Conservation (phyloP, 1,140 invertebrate species). For the Nebria ingens region DNA sequence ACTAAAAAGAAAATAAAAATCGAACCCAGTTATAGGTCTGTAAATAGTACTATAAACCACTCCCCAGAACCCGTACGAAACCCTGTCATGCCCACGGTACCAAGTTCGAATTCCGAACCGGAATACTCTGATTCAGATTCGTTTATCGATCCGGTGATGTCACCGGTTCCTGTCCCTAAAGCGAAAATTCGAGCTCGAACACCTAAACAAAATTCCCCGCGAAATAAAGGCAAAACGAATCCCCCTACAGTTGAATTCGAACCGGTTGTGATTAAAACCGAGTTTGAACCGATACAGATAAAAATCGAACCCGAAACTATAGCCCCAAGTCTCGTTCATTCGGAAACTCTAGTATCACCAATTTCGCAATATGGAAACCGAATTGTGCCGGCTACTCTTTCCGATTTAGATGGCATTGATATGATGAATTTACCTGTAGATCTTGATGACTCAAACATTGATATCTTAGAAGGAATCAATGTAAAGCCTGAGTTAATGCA, state of each 20-base stretch:
- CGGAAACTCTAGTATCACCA: background rate
- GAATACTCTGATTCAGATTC: slow-evolving; percentile 28
- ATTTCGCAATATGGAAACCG: slow-evolving; percentile 23
- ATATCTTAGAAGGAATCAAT: slow-evolving; percentile 41
- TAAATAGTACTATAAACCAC: slow-evolving; percentile 12
- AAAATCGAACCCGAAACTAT: slow-evolving; percentile 1
- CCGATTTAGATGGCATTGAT: slow-evolving; percentile 48
- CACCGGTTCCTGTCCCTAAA: slow-evolving; percentile 12
- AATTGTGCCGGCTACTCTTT: slow-evolving; percentile 34
- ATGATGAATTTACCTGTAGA: slow-evolving; percentile 57
- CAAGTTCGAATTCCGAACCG: slow-evolving; percentile 30
- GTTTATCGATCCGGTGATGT: slow-evolving; percentile 22
- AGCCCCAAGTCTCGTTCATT: background rate
- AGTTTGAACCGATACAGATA: background rate
- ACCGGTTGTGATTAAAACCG: background rate
- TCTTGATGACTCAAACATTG: slow-evolving; percentile 46
- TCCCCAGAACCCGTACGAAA: slow-evolving; percentile 15
- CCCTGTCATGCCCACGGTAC: slow-evolving; percentile 17
- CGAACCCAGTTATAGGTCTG: slow-evolving; percentile 17
- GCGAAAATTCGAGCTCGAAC: slow-evolving; percentile 6
- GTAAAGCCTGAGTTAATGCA: slow-evolving; percentile 46
- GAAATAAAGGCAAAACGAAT: background rate
- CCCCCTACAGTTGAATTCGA: background rate
- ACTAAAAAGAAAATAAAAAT: slow-evolving; percentile 25
- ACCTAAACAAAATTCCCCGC: background rate